phyloP scores from a whole-genome alignment of 1,140 invertebrate genomes.

The Temnothorax nylanderi region DNA sequence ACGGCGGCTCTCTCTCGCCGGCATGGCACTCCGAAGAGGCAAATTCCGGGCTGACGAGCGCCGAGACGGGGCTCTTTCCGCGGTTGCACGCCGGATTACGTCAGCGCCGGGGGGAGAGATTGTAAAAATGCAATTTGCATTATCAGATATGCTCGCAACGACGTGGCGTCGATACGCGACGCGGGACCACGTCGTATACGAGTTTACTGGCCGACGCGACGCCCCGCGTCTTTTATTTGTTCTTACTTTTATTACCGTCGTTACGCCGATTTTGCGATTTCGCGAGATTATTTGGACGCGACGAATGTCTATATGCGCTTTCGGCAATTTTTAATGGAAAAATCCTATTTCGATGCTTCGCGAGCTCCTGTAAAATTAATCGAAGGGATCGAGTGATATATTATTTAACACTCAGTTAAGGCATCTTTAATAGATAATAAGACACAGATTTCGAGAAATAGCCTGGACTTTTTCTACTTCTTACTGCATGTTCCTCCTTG shows the following conservation, averaged over 20 bases:
- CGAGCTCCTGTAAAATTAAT: not conserved
- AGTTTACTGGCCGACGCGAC: slow-evolving; percentile 12
- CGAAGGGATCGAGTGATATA: not conserved
- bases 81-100: slow-evolving; percentile 54
- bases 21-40: slow-evolving; percentile 15
- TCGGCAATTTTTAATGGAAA: not conserved
- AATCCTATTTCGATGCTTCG: not conserved
- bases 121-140: slow-evolving; percentile 60
- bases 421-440: not conserved
- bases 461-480: not conserved
- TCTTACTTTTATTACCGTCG: not conserved
- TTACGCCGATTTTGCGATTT: not conserved
- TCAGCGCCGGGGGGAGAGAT: slow-evolving; percentile 37
- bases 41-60: slow-evolving; percentile 58
- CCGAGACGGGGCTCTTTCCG: slow-evolving; percentile 55
- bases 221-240: not conserved
- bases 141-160: slow-evolving; percentile 51
- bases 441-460: not conserved
- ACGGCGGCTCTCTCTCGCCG: slow-evolving; percentile 32
- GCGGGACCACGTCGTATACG: slow-evolving; percentile 18
- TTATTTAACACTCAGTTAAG: not conserved
- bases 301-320: not conserved
- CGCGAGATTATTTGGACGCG: not conserved
- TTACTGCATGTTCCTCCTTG: not conserved
- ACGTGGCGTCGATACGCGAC: slow-evolving; percentile 23